Percentiles rank a stretch among this genome's conserved stretches.
phyloP scores from a whole-genome alignment of 2,797 vertebrate genomes.

The Rhodeus uyekii region DNA sequence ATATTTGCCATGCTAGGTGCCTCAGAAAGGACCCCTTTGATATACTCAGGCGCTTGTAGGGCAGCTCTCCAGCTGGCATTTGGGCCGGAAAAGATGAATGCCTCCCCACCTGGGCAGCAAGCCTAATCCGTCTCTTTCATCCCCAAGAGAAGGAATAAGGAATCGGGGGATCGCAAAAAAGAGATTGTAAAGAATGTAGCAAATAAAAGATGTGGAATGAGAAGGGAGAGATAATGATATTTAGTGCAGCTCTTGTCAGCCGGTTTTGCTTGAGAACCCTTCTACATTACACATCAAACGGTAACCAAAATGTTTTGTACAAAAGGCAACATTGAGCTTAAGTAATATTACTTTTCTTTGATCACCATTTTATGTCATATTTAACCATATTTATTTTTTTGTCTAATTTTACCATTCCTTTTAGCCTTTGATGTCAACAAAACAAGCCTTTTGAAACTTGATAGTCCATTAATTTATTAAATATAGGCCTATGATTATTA shows the following conservation, averaged over 20 bases:
- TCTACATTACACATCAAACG: background rate
- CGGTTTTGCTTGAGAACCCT: background rate
- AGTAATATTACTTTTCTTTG: background rate
- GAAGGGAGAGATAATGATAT: slow-evolving; percentile 14
- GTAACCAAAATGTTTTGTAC: background rate
- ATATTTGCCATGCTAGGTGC: slow-evolving; percentile 41
- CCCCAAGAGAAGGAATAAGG: slow-evolving; percentile 46
- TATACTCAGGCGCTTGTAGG: slow-evolving; percentile 57
- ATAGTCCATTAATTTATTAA: background rate
- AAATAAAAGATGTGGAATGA: slow-evolving; percentile 35
- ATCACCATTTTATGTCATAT: background rate
- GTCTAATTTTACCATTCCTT: background rate
- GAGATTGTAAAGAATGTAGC: slow-evolving; percentile 29
- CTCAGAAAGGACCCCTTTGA: slow-evolving; percentile 54
- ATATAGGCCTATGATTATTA: background rate
- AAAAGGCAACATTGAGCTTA: background rate
- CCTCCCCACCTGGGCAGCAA: slow-evolving; percentile 59
- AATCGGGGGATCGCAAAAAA: slow-evolving; percentile 20
- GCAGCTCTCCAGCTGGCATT: slow-evolving; percentile 60
- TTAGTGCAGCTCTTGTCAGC: background rate
- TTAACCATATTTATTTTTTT: too few species aligned
- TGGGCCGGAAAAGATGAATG: slow-evolving; percentile 58
- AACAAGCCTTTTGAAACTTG: background rate
- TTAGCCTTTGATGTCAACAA: background rate
- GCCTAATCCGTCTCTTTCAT: slow-evolving; percentile 60